Evolutionary conservation across 1,140 invertebrate genomes (phyloP).

Genomic region (Caenorhabditis remanei): DNA sequence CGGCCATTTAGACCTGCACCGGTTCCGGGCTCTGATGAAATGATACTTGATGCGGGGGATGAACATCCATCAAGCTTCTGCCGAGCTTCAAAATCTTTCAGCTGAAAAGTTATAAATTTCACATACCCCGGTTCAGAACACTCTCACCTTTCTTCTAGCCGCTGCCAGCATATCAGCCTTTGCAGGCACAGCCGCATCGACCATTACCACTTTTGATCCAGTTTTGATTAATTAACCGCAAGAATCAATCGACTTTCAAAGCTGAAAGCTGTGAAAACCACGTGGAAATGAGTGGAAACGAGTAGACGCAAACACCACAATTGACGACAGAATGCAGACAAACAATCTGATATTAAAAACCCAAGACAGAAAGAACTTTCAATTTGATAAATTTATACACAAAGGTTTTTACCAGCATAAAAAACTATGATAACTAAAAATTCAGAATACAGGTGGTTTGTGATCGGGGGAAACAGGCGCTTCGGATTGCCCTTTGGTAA

Average conservation of each 20-base stretch:
- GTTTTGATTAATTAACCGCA: background rate
- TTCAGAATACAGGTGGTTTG: conserved; percentile 22
- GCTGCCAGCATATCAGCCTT: conserved; percentile 52
- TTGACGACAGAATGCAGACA: conserved; percentile 23
- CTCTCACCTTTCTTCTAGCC: conserved; percentile 11
- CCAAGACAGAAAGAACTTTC: no score
- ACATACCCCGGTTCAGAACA: no score
- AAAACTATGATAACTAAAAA: background rate
- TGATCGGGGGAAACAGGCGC: conserved; percentile 6
- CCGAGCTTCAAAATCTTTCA: conserved; percentile 42
- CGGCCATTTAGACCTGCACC: conserved; percentile 8
- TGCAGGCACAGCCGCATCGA: conserved; percentile 33
- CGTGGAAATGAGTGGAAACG: conserved; percentile 23
- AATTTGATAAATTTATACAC: no score
- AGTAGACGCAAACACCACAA: conserved; percentile 10
- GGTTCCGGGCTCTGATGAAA: conserved; percentile 16
- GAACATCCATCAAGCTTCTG: conserved; percentile 4
- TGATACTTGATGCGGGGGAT: conserved; percentile 9
- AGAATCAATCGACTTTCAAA: conserved; percentile 9
- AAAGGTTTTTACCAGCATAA: no score
- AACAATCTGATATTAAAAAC: background rate
- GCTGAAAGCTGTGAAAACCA: background rate
- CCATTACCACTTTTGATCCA: conserved; percentile 4
- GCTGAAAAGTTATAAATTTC: background rate
- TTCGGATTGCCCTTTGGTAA: conserved; percentile 7